Percentiles rank a stretch among this genome's conserved stretches.
phyloP scores from a whole-genome alignment of 2,113 vertebrate genomes.

The Nycticorax nycticorax region DNA sequence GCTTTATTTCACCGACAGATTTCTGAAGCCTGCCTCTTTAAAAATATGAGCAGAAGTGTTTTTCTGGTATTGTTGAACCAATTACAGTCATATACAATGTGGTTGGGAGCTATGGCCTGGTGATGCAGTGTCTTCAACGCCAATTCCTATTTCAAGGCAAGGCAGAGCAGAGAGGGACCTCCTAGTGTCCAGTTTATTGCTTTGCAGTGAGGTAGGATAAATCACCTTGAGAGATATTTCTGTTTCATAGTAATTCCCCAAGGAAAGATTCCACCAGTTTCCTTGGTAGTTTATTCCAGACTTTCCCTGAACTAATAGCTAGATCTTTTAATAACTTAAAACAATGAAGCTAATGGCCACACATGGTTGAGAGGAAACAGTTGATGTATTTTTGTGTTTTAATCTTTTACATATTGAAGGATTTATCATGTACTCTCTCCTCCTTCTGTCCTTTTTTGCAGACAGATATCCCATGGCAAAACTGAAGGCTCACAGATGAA shows the following conservation, averaged over 20 bases:
- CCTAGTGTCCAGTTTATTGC: not conserved
- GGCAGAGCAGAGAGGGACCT: not conserved
- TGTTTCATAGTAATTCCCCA: not conserved
- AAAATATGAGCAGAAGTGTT: conserved; percentile 14
- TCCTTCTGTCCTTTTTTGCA: not conserved
- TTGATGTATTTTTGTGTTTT: not conserved
- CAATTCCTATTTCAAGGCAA: not conserved
- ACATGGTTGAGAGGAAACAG: not conserved
- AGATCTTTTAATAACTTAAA: not conserved
- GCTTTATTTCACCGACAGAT: conserved; percentile 34
- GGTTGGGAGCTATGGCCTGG: not conserved
- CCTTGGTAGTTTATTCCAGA: not conserved
- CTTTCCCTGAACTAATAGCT: not conserved
- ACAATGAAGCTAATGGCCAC: not conserved
- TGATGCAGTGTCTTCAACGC: not conserved
- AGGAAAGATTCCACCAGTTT: not conserved
- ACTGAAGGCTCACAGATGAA: not conserved
- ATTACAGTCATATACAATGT: not conserved
- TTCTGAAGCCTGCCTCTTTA: conserved; percentile 30
- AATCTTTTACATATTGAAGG: not conserved
- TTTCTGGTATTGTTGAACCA: not conserved
- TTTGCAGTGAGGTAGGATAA: not conserved
- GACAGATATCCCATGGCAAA: not conserved
- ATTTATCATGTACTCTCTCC: not conserved
- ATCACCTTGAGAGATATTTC: not conserved